Conservation (phyloP, 2,113 vertebrate species). For the Orthonyx spaldingii region DNA sequence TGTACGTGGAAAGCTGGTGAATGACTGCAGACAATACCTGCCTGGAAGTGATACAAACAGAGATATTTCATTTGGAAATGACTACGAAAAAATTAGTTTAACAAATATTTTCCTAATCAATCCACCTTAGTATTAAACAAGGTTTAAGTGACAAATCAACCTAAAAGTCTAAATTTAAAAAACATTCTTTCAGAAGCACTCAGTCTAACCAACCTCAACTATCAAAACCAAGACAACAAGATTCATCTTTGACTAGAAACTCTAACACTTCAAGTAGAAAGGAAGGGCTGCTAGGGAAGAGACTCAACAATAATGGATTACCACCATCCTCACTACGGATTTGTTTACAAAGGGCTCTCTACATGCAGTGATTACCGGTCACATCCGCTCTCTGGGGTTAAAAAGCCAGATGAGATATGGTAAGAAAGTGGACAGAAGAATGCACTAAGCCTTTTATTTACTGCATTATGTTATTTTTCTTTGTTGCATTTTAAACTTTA, state of each 20-base stretch:
- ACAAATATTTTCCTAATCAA: background rate
- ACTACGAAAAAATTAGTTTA: background rate
- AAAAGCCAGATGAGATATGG: background rate
- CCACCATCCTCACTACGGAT: background rate
- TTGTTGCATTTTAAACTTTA: background rate
- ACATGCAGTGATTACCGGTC: background rate
- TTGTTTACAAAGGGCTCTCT: background rate
- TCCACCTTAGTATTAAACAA: background rate
- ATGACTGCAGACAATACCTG: background rate
- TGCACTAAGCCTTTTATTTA: background rate
- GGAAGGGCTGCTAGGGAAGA: background rate
- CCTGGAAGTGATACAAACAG: background rate
- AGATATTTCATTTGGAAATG: background rate
- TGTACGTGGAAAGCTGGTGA: background rate
- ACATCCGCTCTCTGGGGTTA: background rate
- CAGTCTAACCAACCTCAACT: background rate
- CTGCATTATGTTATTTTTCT: background rate
- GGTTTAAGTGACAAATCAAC: background rate
- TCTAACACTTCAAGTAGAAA: background rate
- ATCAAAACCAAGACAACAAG: background rate
- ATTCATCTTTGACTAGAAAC: background rate
- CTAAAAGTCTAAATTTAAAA: background rate
- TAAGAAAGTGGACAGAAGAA: background rate
- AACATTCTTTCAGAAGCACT: background rate
- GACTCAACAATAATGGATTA: background rate